Evolutionary conservation across 2,113 vertebrate genomes (phyloP).

Genomic region (Dryoscopus gambensis): DNA sequence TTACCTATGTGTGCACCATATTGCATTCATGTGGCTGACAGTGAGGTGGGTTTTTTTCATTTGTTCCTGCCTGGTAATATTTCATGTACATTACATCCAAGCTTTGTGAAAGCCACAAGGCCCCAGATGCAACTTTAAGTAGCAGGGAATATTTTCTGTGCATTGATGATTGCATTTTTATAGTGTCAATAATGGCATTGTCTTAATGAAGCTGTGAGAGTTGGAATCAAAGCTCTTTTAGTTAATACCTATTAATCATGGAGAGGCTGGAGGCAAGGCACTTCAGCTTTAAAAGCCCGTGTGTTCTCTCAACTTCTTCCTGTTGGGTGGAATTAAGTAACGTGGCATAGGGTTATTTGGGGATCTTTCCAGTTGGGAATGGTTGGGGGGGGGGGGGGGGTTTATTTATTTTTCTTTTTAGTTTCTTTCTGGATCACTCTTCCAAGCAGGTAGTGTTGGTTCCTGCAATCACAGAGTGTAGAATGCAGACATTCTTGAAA

Average conservation of each 20-base stretch:
- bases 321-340: background rate
- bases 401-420: background rate
- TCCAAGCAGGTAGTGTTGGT: background rate
- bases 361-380: background rate
- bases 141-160: background rate
- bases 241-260: background rate
- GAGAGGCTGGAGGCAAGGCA: background rate
- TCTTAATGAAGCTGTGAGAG: background rate
- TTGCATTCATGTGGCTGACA: background rate
- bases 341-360: background rate
- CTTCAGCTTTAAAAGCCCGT: background rate
- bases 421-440: background rate
- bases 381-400: fast-evolving
- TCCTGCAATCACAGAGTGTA: background rate
- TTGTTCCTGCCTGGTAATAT: background rate
- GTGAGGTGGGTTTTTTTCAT: fast-evolving
- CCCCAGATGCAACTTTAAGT: background rate
- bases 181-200: background rate
- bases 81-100: background rate
- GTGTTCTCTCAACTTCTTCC: background rate
- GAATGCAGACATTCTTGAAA: background rate
- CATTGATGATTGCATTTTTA: background rate
- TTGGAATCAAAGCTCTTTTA: background rate
- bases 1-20: fast-evolving
- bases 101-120: background rate